A percentile compares a stretch with the other conserved stretches of the same genome.
Conservation (phyloP, 35 echinoderm and acorn worm species). For the Ptychodera flava region DNA sequence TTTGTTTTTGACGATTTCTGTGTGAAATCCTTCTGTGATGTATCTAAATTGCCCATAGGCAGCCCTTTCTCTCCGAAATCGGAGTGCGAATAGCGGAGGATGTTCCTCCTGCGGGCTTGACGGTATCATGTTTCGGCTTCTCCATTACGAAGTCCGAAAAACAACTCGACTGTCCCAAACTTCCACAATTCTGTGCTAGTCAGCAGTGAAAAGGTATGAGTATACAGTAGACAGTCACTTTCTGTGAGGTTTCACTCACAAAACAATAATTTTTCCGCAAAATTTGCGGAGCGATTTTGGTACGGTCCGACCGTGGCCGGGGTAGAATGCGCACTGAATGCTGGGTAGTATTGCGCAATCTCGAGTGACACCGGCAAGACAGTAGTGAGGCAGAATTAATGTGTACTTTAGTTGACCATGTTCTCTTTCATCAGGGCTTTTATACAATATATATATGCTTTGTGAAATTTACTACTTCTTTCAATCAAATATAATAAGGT, state of each 20-base stretch:
- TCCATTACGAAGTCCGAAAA: neutral
- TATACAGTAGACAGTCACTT: neutral
- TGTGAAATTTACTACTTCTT: no score
- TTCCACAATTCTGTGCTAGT: neutral
- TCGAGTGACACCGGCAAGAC: neutral
- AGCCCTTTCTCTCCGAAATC: neutral
- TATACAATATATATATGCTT: no score
- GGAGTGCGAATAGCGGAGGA: neutral
- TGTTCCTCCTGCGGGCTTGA: neutral
- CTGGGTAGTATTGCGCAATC: neutral
- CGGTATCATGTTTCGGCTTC: neutral
- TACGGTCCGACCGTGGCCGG: neutral
- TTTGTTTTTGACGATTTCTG: no score
- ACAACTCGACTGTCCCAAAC: neutral
- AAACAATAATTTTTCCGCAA: neutral
- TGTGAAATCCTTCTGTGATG: no score
- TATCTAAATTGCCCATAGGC: neutral
- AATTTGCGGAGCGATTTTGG: neutral
- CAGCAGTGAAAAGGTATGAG: neutral
- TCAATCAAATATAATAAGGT: no score
- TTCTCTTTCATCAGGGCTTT: no score
- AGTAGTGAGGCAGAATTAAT: neutral
- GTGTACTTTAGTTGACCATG: neutral
- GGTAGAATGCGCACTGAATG: neutral
- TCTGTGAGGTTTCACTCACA: neutral